Conservation (phyloP, 2,113 vertebrate genomes). For the Microtus ochrogaster region DNA sequence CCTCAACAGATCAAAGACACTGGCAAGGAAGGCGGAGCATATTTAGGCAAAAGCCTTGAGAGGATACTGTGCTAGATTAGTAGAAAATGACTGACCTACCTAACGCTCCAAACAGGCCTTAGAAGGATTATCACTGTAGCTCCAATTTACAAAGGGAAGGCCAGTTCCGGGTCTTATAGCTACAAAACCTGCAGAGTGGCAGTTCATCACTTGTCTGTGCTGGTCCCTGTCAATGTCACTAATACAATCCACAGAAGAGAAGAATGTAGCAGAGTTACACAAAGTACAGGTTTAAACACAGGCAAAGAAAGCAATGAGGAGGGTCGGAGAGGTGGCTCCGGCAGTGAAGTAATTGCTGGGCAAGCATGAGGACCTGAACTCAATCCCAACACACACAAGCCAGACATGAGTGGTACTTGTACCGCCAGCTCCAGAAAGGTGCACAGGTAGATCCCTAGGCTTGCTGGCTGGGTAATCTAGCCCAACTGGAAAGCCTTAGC, state of each 20-base stretch:
- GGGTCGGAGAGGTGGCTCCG: background rate
- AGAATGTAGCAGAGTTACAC: background rate
- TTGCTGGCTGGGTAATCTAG: background rate
- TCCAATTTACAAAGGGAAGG: background rate
- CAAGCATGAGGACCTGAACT: background rate
- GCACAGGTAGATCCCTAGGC: too few relatives aligned
- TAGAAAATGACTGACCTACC: background rate
- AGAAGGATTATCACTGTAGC: background rate
- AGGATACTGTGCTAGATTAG: background rate
- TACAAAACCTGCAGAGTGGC: background rate
- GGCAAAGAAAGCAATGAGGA: background rate
- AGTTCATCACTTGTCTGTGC: background rate
- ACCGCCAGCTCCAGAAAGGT: background rate
- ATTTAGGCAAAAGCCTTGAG: conserved; percentile 17
- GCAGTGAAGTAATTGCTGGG: background rate
- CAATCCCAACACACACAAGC: background rate
- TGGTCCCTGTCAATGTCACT: background rate
- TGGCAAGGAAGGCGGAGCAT: background rate
- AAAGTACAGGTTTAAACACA: conserved; percentile 3
- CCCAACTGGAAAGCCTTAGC: background rate
- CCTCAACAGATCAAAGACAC: background rate
- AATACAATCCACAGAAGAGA: background rate
- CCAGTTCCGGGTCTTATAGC: background rate
- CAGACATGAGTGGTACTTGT: background rate
- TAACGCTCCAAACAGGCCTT: conserved; percentile 2